Conservation (phyloP, 2,888 invertebrate species). For the Shargacucullia verbasci region DNA sequence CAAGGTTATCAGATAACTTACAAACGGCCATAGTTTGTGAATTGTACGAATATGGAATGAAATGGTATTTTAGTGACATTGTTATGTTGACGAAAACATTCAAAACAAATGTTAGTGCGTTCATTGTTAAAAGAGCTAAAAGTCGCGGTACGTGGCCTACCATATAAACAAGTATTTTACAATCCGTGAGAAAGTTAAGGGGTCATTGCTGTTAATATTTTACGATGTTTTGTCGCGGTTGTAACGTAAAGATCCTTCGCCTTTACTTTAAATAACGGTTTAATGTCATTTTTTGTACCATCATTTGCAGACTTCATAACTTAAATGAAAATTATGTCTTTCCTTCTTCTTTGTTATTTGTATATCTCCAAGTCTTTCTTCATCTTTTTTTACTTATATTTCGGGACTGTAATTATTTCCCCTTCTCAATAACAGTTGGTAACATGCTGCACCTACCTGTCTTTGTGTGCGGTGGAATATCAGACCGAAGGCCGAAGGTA, state of each 20-base stretch:
- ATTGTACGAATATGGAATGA: constrained; percentile 56
- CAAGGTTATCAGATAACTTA: constrained; percentile 56
- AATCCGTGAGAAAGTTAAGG: constrained; percentile 66
- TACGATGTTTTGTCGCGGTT: constrained; percentile 65
- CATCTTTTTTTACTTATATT: too few relatives aligned
- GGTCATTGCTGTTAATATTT: constrained; percentile 65
- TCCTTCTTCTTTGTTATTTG: too few relatives aligned
- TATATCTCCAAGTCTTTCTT: too few relatives aligned
- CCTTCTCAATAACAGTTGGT: too few relatives aligned
- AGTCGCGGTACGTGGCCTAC: constrained; percentile 58
- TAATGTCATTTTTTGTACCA: constrained; percentile 1
- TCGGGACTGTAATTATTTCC: too few relatives aligned
- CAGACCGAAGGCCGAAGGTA: too few relatives aligned
- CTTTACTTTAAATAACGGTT: constrained; percentile 36
- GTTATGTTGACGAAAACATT: constrained; percentile 44
- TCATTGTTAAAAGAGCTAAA: constrained; percentile 62
- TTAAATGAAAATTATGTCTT: too few relatives aligned
- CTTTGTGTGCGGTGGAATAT: too few relatives aligned
- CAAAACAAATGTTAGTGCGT: constrained; percentile 38
- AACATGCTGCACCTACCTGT: too few relatives aligned
- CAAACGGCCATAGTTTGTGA: constrained; percentile 39
- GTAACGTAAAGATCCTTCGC: constrained; percentile 31
- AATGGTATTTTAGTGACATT: constrained; percentile 62
- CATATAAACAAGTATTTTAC: constrained; percentile 59
- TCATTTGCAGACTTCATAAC: not conserved